These are phyloP conservation scores for Sebastolobus altivelis DNA, from an alignment of 2,797 vertebrate genomes.

Conservation along the genomic window DNA sequence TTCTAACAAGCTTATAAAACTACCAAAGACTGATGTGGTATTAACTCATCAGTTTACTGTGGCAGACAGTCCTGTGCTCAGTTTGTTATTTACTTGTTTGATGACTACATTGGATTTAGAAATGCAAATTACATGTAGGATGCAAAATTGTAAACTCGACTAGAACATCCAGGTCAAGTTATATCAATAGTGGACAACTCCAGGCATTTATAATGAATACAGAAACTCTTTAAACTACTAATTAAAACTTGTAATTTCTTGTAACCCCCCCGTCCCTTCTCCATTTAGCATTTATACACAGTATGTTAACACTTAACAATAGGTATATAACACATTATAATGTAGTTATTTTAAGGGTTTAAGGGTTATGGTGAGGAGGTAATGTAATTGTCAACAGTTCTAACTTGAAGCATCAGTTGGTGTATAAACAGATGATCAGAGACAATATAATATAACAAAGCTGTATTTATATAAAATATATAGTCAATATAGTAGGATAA, in stretches of 20 bases:
- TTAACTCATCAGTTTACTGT: background rate
- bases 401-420: background rate
- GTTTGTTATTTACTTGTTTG: background rate
- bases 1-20: background rate
- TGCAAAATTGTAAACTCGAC: background rate
- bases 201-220: background rate
- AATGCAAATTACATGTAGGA: background rate
- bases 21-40: background rate
- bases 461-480: background rate
- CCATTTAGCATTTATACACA: background rate
- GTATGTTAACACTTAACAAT: background rate
- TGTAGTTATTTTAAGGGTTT: background rate
- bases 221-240: background rate
- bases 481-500: too few species aligned
- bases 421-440: background rate
- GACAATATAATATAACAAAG: background rate
- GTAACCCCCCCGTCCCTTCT: background rate
- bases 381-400: background rate
- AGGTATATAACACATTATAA: background rate
- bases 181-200: conserved; percentile 6
- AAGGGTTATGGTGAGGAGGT: background rate
- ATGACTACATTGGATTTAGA: background rate
- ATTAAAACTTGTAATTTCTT: background rate
- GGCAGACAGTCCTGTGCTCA: background rate
- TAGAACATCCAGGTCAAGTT: conserved; percentile 7